Conservation (phyloP, 2,888 invertebrate genomes). For the Macrosiphum euphorbiae region DNA sequence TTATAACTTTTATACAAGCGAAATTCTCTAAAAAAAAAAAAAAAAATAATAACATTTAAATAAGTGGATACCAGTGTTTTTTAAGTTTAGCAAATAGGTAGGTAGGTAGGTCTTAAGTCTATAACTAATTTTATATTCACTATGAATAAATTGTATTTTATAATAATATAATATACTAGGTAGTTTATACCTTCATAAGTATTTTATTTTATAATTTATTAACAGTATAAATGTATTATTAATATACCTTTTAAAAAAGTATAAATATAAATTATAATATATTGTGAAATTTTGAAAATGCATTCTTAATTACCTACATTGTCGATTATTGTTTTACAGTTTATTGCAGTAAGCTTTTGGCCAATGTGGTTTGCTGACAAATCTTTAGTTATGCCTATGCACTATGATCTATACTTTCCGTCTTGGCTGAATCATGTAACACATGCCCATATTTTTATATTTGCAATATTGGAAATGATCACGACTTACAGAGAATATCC, state of each 20-base stretch:
- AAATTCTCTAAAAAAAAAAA: no score
- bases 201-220: not conserved
- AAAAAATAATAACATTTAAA: no score
- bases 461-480: constrained; percentile 82
- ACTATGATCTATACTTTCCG: constrained; percentile 87
- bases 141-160: no score
- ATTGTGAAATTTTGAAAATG: not conserved
- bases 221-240: not conserved
- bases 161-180: no score
- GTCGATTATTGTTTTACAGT: constrained; percentile 71
- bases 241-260: not conserved
- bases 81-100: no score
- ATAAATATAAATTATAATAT: not conserved
- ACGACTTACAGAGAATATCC: constrained; percentile 85
- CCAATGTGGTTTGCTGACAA: constrained; percentile 88
- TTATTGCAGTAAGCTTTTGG: constrained; percentile 92
- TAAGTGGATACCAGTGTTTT: no score
- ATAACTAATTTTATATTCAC: no score
- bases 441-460: constrained; percentile 89
- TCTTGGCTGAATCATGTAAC: constrained; percentile 92
- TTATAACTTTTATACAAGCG: no score
- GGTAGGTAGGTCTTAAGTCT: no score
- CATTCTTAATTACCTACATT: not conserved
- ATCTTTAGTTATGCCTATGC: constrained; percentile 88
- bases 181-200: not conserved